A percentile compares a stretch with the other conserved stretches of the same genome.
phyloP scores from a whole-genome alignment of 2,888 invertebrate genomes.

The Cantharis rustica region DNA sequence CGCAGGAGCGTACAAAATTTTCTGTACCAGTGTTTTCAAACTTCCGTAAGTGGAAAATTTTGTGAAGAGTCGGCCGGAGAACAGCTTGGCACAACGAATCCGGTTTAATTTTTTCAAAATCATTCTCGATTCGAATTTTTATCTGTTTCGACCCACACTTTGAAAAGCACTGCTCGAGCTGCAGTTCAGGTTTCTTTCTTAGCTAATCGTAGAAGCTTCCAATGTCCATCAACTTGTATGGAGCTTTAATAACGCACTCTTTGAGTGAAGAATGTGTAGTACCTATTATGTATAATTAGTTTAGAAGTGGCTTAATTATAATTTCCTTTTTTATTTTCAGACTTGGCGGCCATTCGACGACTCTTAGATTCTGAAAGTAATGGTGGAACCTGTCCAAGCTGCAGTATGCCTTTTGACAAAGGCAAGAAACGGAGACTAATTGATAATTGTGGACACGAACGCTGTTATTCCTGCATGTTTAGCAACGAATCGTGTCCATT shows the following conservation, averaged over 20 bases:
- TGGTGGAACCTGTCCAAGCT: slow-evolving; percentile 76
- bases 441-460: slow-evolving; percentile 94
- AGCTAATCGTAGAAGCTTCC: neutral
- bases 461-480: slow-evolving; percentile 95
- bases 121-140: neutral
- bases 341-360: slow-evolving; percentile 81
- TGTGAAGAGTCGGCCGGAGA: neutral
- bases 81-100: neutral
- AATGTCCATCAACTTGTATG: neutral
- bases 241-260: neutral
- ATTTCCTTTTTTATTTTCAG: slow-evolving; percentile 60
- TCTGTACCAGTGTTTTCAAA: neutral
- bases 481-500: slow-evolving; percentile 89
- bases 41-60: neutral
- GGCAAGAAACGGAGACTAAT: slow-evolving; percentile 94
- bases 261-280: neutral
- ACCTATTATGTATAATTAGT: neutral
- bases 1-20: neutral
- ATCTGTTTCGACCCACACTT: neutral
- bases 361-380: slow-evolving; percentile 73
- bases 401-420: slow-evolving; percentile 94
- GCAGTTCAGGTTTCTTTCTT: neutral
- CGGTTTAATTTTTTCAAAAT: neutral
- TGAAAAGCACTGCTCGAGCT: neutral
- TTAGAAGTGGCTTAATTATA: neutral